phyloP scores from a whole-genome alignment of 2,113 vertebrate genomes.

The Cynoglossus semilaevis region DNA sequence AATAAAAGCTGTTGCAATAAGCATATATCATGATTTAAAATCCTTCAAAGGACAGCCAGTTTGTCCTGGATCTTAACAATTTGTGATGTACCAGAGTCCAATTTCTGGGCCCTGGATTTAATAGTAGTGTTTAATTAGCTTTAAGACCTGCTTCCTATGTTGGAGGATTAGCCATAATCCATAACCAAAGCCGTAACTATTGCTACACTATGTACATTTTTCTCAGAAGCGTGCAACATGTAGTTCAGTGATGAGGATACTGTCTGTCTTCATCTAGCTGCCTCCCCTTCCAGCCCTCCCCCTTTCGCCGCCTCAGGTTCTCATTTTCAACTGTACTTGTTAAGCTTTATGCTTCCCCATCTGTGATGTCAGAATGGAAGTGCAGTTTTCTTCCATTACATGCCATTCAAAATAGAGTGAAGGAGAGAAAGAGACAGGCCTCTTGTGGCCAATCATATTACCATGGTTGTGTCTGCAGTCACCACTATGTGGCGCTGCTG shows the following conservation, averaged over 20 bases:
- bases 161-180: slow-evolving; percentile 72
- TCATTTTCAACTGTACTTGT: slow-evolving; percentile 42
- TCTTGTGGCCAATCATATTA: no score
- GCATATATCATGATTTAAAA: no score
- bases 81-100: slow-evolving; percentile 50
- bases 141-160: slow-evolving; percentile 70
- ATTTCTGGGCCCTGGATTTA: slow-evolving; percentile 63
- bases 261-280: slow-evolving; percentile 35
- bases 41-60: slow-evolving; percentile 47
- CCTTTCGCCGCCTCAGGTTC: no score
- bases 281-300: slow-evolving; percentile 15
- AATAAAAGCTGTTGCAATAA: no score
- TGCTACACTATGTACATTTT: slow-evolving; percentile 57
- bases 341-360: slow-evolving; percentile 41
- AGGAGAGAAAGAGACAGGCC: slow-evolving; percentile 4
- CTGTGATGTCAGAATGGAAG: slow-evolving; percentile 42
- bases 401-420: slow-evolving; percentile 32
- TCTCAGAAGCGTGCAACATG: slow-evolving; percentile 47
- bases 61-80: slow-evolving; percentile 55
- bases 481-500: no score
- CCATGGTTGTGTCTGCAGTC: no score
- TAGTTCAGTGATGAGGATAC: slow-evolving; percentile 20
- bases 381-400: slow-evolving; percentile 39
- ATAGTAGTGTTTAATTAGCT: slow-evolving; percentile 73
- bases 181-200: slow-evolving; percentile 71